These are phyloP conservation scores for Rhadina sibilatrix DNA, from an alignment of 2,113 vertebrate species.

Conservation along the genomic window DNA sequence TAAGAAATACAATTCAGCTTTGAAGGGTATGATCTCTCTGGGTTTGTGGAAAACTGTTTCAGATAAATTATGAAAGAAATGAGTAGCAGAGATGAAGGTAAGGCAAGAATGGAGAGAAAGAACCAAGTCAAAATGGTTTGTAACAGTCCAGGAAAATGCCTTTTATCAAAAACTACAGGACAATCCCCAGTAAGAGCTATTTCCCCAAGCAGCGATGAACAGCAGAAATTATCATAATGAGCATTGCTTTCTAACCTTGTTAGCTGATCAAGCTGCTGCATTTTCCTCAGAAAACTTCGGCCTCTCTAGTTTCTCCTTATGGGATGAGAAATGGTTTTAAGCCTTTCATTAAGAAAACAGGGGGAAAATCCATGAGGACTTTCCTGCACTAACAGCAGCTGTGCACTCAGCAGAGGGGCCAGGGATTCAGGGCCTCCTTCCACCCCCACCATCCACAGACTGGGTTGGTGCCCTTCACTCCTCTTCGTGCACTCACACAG, in stretches of 20 bases:
- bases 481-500: not conserved
- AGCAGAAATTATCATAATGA: not conserved
- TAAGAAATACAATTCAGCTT: not conserved
- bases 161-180: not conserved
- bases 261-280: not conserved
- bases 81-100: not conserved
- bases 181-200: not conserved
- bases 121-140: not conserved
- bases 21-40: not conserved
- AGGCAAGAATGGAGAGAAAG: not conserved
- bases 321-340: not conserved
- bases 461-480: not conserved
- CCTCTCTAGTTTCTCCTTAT: not conserved
- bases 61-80: constrained; percentile 25
- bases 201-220: not conserved
- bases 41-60: not conserved
- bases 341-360: not conserved
- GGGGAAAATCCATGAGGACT: not conserved
- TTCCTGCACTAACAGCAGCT: not conserved
- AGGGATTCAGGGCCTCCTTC: not conserved
- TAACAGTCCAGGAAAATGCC: not conserved
- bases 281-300: not conserved
- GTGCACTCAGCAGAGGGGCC: not conserved
- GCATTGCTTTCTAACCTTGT: not conserved
- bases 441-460: fast-evolving